Percentiles rank a stretch among this genome's conserved stretches.
Conservation (phyloP, 2,888 invertebrate genomes). For the Dioctria rufipes region DNA sequence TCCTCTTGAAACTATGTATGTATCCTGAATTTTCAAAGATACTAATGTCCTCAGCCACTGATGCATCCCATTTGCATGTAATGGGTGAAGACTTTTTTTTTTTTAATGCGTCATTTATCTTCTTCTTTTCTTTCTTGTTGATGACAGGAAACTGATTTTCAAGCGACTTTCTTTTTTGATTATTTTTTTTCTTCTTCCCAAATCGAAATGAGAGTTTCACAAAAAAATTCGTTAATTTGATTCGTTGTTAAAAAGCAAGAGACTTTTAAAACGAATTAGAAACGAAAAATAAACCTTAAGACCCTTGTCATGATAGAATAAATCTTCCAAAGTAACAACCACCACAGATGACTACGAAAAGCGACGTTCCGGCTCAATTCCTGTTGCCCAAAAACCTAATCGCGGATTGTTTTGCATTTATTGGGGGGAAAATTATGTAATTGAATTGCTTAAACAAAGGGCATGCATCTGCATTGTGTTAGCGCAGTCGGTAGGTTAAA, state of each 20-base stretch:
- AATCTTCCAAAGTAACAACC: no score
- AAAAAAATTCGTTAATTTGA: neutral
- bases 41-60: neutral
- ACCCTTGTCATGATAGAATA: no score
- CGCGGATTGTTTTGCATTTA: neutral
- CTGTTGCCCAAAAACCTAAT: neutral
- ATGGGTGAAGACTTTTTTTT: slow-evolving; percentile 5
- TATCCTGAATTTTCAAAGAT: neutral
- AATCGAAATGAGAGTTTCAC: neutral
- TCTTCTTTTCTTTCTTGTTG: slow-evolving; percentile 8
- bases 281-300: no score
- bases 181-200: no score
- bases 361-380: no score
- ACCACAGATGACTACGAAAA: no score
- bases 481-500: slow-evolving; percentile 1
- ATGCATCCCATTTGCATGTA: slow-evolving; percentile 6
- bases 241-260: no score
- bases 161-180: neutral
- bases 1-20: no score
- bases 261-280: no score
- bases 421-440: neutral
- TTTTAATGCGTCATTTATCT: slow-evolving; percentile 30
- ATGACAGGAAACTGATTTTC: slow-evolving; percentile 30
- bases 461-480: slow-evolving; percentile 24
- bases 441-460: slow-evolving; percentile 17